phyloP scores from a whole-genome alignment of 1,140 invertebrate species.

The Frieseomelitta varia region DNA sequence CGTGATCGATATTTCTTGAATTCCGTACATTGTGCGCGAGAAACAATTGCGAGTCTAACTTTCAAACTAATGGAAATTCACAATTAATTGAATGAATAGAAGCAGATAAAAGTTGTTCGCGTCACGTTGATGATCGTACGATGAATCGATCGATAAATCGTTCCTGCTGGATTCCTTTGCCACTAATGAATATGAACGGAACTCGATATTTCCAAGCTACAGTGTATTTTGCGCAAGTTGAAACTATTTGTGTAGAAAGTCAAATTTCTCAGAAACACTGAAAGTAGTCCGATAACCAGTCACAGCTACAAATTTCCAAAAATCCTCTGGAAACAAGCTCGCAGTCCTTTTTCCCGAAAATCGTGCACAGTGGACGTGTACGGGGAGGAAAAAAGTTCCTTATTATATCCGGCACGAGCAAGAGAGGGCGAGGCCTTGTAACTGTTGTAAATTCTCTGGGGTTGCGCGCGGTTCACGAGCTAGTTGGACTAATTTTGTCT shows the following conservation, averaged over 20 bases:
- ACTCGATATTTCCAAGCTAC: neutral
- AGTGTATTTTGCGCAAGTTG: too few relatives aligned
- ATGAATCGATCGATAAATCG: neutral
- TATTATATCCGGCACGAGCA: conserved; percentile 37
- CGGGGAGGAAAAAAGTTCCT: conserved; percentile 3
- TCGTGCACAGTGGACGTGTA: neutral
- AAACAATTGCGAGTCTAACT: neutral
- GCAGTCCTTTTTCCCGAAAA: too few relatives aligned
- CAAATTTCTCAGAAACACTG: too few relatives aligned
- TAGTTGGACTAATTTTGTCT: conserved; percentile 35
- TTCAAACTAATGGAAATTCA: neutral
- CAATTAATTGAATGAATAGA: neutral
- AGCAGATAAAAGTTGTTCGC: neutral
- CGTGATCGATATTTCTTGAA: neutral
- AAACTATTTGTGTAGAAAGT: too few relatives aligned
- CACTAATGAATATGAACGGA: neutral
- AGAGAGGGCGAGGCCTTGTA: neutral
- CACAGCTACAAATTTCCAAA: too few relatives aligned
- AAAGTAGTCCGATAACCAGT: too few relatives aligned
- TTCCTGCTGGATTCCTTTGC: neutral
- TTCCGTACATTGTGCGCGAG: neutral
- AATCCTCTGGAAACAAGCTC: too few relatives aligned
- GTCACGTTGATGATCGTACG: neutral
- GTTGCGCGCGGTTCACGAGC: conserved; percentile 5
- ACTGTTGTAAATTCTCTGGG: conserved; percentile 35